Base-by-base conservation (phyloP, 2,888 invertebrate genomes). In the Nephrocerus scutellatus region DNA sequence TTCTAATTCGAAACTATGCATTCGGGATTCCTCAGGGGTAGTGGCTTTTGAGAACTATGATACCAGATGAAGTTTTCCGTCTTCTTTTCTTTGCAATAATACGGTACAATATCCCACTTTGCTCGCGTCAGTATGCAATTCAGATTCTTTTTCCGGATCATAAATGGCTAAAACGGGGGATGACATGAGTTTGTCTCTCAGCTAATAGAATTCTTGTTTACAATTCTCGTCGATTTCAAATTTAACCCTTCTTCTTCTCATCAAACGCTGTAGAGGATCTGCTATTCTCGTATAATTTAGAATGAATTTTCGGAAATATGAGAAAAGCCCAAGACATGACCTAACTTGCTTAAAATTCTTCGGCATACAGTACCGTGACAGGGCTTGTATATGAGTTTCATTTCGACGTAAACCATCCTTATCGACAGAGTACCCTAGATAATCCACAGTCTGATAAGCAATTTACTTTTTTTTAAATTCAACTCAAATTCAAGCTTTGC, bases 391-490 rank as follows among this genome's bases (percentile, higher is more conserved):
- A 12, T 33, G 21, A 8, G 22, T 24, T 23, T 10, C 22, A 21
- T 33, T 33, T 14, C n/a, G 10, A 20, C 33, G 22, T n/a, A 33
- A 21, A 12, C 33, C 33, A 22, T 23, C 22, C 21, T 33, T 24
- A 24, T 24, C 15, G 10, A 30, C 18, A 15, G 30, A 30, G 30
- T 30, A 30, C 30, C 30, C 15, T 30, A 16, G 4, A 18, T 30
- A 30, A 16, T 30, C n/a, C 14, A 15, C 32, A 7, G n/a, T 22
- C 13, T 14, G 3, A n/a, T 32, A 32, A 32, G 22, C 22, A 15
- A 52, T 24, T 43, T 36, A 28, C 52, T 52, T 40, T 56, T 56
- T n/a, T 44, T 25, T 20, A 41, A 13, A 21, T 30, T 36, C 6
- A 51, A 26, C 22, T 50, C 38, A 19, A 50, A 32, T 8, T 23